A percentile compares a stretch with the other conserved stretches of the same genome.
Evolutionary conservation across 2,888 invertebrate species (phyloP).

Genomic region (Harpalus rubripes): DNA sequence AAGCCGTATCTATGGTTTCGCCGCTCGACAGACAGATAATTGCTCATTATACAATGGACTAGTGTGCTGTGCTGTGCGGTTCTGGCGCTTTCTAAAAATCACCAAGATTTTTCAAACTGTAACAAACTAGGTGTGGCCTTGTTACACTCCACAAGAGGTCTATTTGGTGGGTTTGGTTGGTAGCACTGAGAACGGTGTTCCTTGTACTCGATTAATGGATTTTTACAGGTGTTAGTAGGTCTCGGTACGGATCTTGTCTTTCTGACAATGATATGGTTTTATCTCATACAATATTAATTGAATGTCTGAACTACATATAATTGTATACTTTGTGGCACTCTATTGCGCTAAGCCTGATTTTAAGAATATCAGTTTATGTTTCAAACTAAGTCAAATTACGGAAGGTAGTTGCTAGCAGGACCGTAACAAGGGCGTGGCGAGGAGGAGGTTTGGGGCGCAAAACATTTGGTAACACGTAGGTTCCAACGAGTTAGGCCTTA

Average conservation of each 20-base stretch:
- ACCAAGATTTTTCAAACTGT: slow-evolving; percentile 44
- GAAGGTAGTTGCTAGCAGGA: no score
- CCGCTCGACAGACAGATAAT: slow-evolving; percentile 63
- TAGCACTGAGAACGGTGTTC: no score
- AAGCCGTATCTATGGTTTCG: slow-evolving; percentile 66
- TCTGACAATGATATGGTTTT: not conserved
- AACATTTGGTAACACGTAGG: no score
- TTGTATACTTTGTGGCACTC: no score
- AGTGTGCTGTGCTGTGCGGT: not conserved
- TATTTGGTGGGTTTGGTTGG: no score
- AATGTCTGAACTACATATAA: not conserved
- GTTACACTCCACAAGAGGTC: not conserved
- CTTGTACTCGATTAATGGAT: slow-evolving; percentile 2
- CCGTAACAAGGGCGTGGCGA: no score
- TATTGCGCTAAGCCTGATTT: no score
- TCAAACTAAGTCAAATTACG: no score
- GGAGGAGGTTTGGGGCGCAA: no score
- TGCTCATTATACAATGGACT: slow-evolving; percentile 64
- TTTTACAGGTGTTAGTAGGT: not conserved
- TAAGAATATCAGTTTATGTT: no score
- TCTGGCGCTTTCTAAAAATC: slow-evolving; percentile 63
- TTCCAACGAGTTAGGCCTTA: no score
- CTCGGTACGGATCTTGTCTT: not conserved
- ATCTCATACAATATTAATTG: not conserved
- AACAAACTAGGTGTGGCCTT: slow-evolving; percentile 60